Evolutionary conservation across 2,888 invertebrate species (phyloP), one percentile per base, ranked within the genome.

Genomic region (Cepaea hortensis): DNA sequence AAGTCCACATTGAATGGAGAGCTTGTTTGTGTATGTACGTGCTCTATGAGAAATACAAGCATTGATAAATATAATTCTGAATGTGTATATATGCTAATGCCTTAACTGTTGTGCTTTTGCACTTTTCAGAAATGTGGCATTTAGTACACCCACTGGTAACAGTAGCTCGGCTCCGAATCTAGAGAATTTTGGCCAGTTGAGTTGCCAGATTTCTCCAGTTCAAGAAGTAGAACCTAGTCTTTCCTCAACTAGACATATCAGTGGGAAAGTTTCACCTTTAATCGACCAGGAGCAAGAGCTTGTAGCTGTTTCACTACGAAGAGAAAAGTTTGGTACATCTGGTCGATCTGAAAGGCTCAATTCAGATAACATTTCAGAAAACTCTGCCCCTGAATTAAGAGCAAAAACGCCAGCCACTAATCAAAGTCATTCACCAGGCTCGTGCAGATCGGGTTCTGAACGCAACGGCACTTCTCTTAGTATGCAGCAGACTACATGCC

Each of bases 241-340:
- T 7, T 75, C 85, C 11, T 72, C 84, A 20, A 55, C 87, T 6
- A 70, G 46, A 65, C 82, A 70, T 15, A 73, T 48, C 61, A 79
- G 61, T 35, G 65, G 76, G 9, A 62, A 48, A 46, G 65, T 55
- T 20, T 13, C 23, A n/a, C n/a, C 62, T n/a, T 15, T 82, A 18
- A 4, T 23, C 50, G 46, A 46, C 20, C 77, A 79, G 20, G 84
- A 87, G 9, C 23, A 73, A 46, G 46, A 55, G n/a, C 68, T 81
- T 79, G 35, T 62, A 11, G 87, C 84, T 65, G 87, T 87, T 65
- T 75, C 81, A 35, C 65, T 80, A 76, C 50, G 84, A 13, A 79
- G 84, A 61, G 87, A 84, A 61, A 61, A 79, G 48, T 86, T 83
- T 70, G 35, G 75, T 20, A 20, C 72, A 55, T 18, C 77, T 46